These are phyloP conservation scores for Psittacula cyanocephala DNA, from an alignment of 2,113 vertebrate species.

Conservation along the genomic window DNA sequence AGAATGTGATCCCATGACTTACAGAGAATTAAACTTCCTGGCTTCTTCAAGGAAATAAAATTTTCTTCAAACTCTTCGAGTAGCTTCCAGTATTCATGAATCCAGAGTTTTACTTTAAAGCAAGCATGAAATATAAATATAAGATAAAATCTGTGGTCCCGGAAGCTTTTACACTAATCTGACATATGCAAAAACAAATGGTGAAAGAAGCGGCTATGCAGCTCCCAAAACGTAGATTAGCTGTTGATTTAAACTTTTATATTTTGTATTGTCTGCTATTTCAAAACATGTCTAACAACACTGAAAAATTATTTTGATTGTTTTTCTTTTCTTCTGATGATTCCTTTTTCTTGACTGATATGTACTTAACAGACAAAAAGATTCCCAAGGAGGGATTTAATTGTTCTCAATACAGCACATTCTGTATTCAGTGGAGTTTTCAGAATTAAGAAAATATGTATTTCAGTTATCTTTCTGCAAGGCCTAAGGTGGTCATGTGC, in stretches of 20 bases:
- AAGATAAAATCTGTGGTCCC: neutral
- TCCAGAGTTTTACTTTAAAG: neutral
- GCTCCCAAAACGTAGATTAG: neutral
- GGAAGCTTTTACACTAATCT: neutral
- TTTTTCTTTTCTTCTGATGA: neutral
- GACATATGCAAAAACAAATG: neutral
- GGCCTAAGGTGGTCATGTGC: accelerated
- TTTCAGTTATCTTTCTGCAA: neutral
- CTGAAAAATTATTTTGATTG: neutral
- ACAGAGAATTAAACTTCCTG: neutral
- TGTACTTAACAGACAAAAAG: neutral
- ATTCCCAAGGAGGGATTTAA: neutral
- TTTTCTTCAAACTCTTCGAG: neutral
- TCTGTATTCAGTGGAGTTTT: neutral
- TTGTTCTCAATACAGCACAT: neutral
- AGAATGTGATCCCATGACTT: neutral
- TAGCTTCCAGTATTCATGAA: neutral
- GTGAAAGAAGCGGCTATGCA: neutral
- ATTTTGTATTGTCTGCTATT: neutral
- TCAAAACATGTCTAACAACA: neutral
- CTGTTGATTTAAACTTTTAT: neutral
- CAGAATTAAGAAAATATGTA: neutral
- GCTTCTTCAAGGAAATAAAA: neutral
- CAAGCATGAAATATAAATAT: neutral
- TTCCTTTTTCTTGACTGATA: neutral